Base-by-base conservation (phyloP, 2,797 vertebrate genomes). In the Sarcoramphus papa region DNA sequence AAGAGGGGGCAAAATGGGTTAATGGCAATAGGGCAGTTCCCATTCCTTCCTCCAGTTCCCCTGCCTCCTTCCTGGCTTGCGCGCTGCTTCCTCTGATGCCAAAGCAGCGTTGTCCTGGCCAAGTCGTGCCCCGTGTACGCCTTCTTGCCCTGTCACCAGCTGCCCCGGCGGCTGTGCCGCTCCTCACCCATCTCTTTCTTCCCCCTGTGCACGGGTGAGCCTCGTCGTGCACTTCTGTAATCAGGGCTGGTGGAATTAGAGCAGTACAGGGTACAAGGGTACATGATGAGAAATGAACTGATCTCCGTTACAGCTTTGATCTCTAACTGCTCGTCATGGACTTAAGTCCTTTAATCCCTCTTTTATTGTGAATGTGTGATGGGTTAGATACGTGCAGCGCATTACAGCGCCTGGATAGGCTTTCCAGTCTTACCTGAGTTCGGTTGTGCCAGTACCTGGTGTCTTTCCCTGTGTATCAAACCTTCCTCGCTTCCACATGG, bases 121-220 rank as follows among this genome's bases (percentile, higher is more conserved):
- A 14, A 0, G 35, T 4, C 15, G 24, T 45, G 63, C 25, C 68
- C 59, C 3, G 1, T 4, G 77, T 7, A 2, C 12, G 5, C n/a
- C 40, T 37, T 14, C 40, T 8, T 8, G 51, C 24, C 28, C 31
- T 12, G 48, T 35, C 40, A 2, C 57, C 14, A 0, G 13, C 37
- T 28, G 60, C 24, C 45, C 60, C 30, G 9, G 48, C 7, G 10
- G 31, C 22, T 47, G 50, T 59, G 78, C 88, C 22, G 25, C 50
- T 65, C 13, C 70, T 53, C 78, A 6, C 54, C 15, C 6, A 5
- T 0, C 59, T 27, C 35, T 2, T 1, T 6, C 30, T 21, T 14
- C 27, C 10, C 10, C 3, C 57, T 3, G 0, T 0, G 12, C 22
- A 0, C 50, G 13, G 62, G 5, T 20, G 23, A 48, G 74, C 51